Evolutionary conservation across 1,140 invertebrate species (phyloP).

Genomic region (Macrobrachium rosenbergii): DNA sequence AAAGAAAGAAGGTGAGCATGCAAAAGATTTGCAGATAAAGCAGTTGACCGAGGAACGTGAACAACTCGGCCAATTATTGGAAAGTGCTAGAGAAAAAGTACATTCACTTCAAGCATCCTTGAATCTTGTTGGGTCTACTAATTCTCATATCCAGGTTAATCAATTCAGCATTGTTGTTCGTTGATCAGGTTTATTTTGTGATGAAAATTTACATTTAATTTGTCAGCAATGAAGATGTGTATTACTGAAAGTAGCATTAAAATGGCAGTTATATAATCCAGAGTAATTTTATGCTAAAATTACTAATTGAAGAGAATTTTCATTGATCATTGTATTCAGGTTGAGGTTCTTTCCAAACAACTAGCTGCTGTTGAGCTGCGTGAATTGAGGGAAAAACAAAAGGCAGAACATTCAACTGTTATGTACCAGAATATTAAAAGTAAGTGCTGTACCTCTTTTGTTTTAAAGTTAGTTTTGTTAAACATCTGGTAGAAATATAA

Average conservation of each 20-base stretch:
- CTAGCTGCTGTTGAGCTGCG: constrained; percentile 49
- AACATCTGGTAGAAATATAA: too few relatives aligned
- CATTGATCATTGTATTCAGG: background rate
- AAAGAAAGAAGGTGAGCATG: background rate
- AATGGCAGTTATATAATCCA: too few relatives aligned
- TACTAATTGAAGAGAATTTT: background rate
- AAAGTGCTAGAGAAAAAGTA: constrained; percentile 52
- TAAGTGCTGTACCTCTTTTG: constrained; percentile 17
- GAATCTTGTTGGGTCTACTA: constrained; percentile 36
- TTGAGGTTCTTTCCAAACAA: constrained; percentile 48
- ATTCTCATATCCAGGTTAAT: constrained; percentile 29
- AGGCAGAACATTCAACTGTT: constrained; percentile 37
- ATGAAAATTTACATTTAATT: background rate
- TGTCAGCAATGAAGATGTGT: background rate
- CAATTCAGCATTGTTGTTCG: background rate
- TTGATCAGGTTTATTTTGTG: background rate
- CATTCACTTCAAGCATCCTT: constrained; percentile 54
- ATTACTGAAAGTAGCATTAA: background rate
- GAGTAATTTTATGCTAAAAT: too few relatives aligned
- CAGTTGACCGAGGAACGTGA: constrained; percentile 39
- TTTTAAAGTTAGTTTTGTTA: background rate
- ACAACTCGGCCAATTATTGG: constrained; percentile 35
- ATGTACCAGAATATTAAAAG: constrained; percentile 50
- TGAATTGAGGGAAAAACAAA: constrained; percentile 47
- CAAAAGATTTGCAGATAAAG: constrained; percentile 17